phyloP scores from a whole-genome alignment of 2,113 vertebrate species.

The Phocoena sinus region DNA sequence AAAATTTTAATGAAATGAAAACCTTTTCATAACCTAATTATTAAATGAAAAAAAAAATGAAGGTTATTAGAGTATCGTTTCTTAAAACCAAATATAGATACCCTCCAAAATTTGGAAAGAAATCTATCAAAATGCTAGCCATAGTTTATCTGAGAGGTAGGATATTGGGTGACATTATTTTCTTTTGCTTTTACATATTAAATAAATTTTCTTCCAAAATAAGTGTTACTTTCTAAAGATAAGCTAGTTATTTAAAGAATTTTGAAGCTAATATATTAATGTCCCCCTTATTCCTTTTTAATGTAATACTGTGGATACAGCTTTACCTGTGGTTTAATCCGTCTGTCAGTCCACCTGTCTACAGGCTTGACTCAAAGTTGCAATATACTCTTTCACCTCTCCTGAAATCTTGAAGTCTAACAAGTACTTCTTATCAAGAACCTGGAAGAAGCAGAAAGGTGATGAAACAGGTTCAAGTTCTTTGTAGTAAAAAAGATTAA shows the following conservation, averaged over 20 bases:
- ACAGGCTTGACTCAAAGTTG: neutral
- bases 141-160: neutral
- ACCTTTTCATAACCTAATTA: neutral
- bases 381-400: neutral
- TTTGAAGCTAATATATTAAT: neutral
- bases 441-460: constrained; percentile 21
- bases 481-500: neutral
- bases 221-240: constrained; percentile 3
- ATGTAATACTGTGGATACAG: neutral
- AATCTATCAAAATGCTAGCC: constrained; percentile 9
- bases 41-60: neutral
- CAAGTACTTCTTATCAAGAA: constrained; percentile 3
- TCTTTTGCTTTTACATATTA: neutral
- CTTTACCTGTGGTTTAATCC: constrained; percentile 2
- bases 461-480: neutral
- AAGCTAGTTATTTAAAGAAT: neutral
- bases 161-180: neutral
- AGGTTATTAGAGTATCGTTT: neutral
- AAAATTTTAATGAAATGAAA: neutral
- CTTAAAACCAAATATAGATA: neutral
- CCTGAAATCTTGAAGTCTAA: constrained; percentile 3
- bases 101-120: neutral
- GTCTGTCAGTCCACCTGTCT: neutral
- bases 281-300: neutral
- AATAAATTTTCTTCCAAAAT: constrained; percentile 21